A percentile compares a stretch with the other conserved stretches of the same genome.
Conservation (phyloP, 2,888 invertebrate genomes). For the Megalurothrips usitatus region DNA sequence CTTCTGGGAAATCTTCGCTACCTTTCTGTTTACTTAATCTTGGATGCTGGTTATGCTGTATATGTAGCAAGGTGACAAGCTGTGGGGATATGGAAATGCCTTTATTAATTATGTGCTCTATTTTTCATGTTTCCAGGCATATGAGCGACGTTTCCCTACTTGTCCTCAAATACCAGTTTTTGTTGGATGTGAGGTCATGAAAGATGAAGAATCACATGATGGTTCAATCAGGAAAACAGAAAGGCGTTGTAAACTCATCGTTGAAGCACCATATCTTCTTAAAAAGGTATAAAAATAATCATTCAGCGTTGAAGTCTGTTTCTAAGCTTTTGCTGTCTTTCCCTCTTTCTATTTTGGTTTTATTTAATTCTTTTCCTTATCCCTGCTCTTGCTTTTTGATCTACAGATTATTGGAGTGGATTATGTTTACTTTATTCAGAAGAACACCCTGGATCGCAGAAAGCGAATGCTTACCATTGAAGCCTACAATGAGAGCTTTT, state of each 20-base stretch:
- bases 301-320: not conserved
- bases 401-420: conserved; percentile 86
- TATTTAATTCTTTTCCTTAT: conserved; percentile 23
- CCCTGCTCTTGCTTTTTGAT: conserved; percentile 33
- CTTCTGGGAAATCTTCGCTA: not conserved
- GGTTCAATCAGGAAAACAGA: conserved; percentile 74
- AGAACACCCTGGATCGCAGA: conserved; percentile 76
- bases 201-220: conserved; percentile 72
- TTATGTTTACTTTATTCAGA: conserved; percentile 84
- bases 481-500: conserved; percentile 88
- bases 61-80: not conserved
- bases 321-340: not conserved
- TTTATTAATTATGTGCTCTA: not conserved
- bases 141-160: conserved; percentile 87
- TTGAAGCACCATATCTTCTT: conserved; percentile 89
- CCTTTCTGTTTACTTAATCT: conserved; percentile 21
- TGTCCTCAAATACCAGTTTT: conserved; percentile 94
- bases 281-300: conserved; percentile 65
- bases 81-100: not conserved
- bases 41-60: not conserved
- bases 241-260: conserved; percentile 80
- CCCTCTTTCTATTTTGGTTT: too few relatives aligned
- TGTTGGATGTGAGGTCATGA: conserved; percentile 74
- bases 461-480: conserved; percentile 79
- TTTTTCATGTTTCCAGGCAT: conserved; percentile 62